Conservation (phyloP, 2,888 invertebrate species). For the Sceliomorpha sp. region DNA sequence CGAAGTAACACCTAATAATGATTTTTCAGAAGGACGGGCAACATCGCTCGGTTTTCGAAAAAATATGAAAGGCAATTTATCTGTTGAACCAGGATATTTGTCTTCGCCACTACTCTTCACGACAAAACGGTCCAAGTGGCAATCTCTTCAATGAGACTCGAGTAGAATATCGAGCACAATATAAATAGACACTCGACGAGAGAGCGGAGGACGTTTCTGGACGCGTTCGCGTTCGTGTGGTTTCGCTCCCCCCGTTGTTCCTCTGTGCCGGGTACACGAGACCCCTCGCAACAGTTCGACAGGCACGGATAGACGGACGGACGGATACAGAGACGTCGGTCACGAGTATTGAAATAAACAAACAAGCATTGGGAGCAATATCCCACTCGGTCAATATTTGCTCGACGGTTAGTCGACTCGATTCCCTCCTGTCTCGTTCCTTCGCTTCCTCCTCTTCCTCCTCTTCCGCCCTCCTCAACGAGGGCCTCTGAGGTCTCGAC, state of each 20-base stretch:
- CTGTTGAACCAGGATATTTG: slow-evolving; percentile 20
- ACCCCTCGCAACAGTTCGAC: slow-evolving; percentile 17
- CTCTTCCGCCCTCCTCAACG: slow-evolving; percentile 56
- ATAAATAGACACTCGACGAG: slow-evolving; percentile 18
- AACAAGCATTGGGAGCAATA: slow-evolving; percentile 80
- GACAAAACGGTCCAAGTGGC: slow-evolving; percentile 9
- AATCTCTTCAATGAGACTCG: slow-evolving; percentile 10
- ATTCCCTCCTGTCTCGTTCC: slow-evolving; percentile 38
- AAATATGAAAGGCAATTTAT: too few relatives aligned
- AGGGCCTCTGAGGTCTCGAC: slow-evolving; percentile 60
- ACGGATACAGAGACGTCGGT: slow-evolving; percentile 68
- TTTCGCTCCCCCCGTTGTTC: slow-evolving; percentile 19
- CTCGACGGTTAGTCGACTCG: slow-evolving; percentile 77
- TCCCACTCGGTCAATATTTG: slow-evolving; percentile 80
- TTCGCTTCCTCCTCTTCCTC: slow-evolving; percentile 44
- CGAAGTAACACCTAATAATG: too few relatives aligned
- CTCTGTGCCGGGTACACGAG: slow-evolving; percentile 35
- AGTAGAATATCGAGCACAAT: slow-evolving; percentile 15
- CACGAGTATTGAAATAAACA: slow-evolving; percentile 79
- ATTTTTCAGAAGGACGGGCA: too few relatives aligned
- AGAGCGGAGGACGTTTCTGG: slow-evolving; percentile 6
- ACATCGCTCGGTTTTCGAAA: too few relatives aligned
- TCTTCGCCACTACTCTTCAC: slow-evolving; percentile 22
- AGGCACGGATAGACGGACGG: slow-evolving; percentile 10
- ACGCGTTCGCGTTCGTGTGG: background rate